These are phyloP conservation scores for Platichthys flesus DNA, from an alignment of 2,113 vertebrate species.

Conservation along the genomic window DNA sequence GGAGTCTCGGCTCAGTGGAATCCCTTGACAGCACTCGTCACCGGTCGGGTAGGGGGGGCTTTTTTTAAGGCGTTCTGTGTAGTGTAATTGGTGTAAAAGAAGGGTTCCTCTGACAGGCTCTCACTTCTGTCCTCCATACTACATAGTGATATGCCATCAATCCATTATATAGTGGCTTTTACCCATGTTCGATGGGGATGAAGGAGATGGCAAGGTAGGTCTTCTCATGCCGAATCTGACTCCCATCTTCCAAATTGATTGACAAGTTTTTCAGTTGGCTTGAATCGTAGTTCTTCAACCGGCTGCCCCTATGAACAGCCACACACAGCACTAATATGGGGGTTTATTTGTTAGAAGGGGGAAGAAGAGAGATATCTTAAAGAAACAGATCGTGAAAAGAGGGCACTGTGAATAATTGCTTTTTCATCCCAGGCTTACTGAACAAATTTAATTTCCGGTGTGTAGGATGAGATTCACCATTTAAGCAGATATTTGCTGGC, in stretches of 20 bases:
- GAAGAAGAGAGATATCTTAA: conserved; percentile 76
- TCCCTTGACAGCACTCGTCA: conserved; percentile 64
- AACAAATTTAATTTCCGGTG: conserved; percentile 84
- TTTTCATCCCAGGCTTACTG: conserved; percentile 81
- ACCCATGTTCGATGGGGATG: conserved; percentile 40
- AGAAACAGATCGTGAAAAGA: conserved; percentile 83
- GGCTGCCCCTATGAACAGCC: conserved; percentile 49
- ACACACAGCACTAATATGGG: conserved; percentile 71
- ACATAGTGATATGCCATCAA: conserved; percentile 72
- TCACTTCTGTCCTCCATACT: conserved; percentile 44
- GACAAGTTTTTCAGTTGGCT: conserved; percentile 62
- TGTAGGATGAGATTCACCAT: conserved; percentile 73
- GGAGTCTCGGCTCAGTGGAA: conserved; percentile 66
- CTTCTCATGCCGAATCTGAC: conserved; percentile 35
- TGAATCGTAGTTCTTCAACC: conserved; percentile 48
- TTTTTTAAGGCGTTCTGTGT: conserved; percentile 38
- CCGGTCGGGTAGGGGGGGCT: conserved; percentile 37
- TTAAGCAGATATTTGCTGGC: conserved; percentile 79
- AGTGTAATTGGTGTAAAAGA: conserved; percentile 80
- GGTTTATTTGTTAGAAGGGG: conserved; percentile 73
- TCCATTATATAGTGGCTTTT: conserved; percentile 71
- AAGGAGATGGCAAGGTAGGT: conserved; percentile 1
- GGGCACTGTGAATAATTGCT: conserved; percentile 83
- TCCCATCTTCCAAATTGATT: conserved; percentile 63
- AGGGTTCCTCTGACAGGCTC: conserved; percentile 59